These are phyloP conservation scores for Helicoverpa assulta DNA, from an alignment of 2,888 invertebrate genomes.

Conservation along the genomic window DNA sequence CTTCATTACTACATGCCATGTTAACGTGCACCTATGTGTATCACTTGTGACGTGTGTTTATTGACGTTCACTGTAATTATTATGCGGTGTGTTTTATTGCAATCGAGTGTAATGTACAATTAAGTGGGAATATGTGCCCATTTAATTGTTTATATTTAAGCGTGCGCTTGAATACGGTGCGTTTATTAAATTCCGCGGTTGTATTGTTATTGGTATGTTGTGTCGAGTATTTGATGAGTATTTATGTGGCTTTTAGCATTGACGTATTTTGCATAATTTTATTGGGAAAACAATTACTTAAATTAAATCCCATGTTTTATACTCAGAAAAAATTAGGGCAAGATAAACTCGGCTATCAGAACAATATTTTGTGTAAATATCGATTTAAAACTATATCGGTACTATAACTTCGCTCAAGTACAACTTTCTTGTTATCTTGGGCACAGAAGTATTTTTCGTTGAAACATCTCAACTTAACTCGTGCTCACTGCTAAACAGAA, in stretches of 20 bases:
- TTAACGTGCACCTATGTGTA: slow-evolving; percentile 51
- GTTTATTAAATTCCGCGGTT: slow-evolving; percentile 26
- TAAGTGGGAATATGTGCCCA: slow-evolving; percentile 35
- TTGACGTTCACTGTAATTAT: slow-evolving; percentile 51
- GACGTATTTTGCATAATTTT: slow-evolving; percentile 1
- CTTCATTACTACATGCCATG: slow-evolving; percentile 76
- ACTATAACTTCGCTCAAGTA: no score
- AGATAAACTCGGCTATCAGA: no score
- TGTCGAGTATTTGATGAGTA: slow-evolving; percentile 9
- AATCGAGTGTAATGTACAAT: slow-evolving; percentile 44
- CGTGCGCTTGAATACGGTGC: slow-evolving; percentile 27
- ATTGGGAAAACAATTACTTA: neutral
- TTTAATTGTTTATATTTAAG: slow-evolving; percentile 35
- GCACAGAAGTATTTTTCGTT: no score
- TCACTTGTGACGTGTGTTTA: slow-evolving; percentile 51
- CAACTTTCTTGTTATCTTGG: neutral
- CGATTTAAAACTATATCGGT: no score
- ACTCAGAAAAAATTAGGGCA: no score
- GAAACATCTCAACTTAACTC: neutral
- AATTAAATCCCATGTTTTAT: neutral
- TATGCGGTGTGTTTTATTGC: slow-evolving; percentile 49
- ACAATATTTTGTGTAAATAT: no score
- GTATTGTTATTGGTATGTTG: slow-evolving; percentile 19
- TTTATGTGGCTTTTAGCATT: neutral
- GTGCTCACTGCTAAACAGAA: neutral